Conservation (phyloP, 1,140 invertebrate genomes). For the Scaptodrosophila lebanonensis region DNA sequence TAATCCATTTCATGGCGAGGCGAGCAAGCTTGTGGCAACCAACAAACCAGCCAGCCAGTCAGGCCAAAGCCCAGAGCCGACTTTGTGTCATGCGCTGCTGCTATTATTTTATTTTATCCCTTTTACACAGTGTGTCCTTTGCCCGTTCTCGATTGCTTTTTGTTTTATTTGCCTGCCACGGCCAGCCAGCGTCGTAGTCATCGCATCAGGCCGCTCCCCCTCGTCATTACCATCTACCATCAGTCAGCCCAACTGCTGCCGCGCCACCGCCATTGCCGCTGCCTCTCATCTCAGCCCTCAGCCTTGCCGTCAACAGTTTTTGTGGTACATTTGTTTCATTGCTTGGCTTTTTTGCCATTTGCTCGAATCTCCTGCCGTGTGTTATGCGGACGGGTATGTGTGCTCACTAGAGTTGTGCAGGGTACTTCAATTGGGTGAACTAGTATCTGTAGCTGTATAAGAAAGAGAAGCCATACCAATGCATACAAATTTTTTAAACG, state of each 20-base stretch:
- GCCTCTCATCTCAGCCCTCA: constrained; percentile 23
- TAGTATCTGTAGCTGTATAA: neutral
- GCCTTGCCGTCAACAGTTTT: constrained; percentile 68
- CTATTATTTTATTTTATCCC: constrained; percentile 70
- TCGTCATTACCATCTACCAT: neutral
- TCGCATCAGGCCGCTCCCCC: constrained; percentile 6
- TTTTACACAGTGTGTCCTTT: constrained; percentile 56
- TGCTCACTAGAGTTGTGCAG: too few relatives aligned
- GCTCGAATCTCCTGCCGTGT: constrained; percentile 26
- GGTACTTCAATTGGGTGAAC: constrained; percentile 4
- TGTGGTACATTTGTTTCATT: constrained; percentile 74
- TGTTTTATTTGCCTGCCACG: too few relatives aligned
- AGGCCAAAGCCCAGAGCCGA: too few relatives aligned
- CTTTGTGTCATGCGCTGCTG: too few relatives aligned
- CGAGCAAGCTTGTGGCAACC: constrained; percentile 5
- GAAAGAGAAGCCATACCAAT: too few relatives aligned
- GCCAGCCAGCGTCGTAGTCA: constrained; percentile 29
- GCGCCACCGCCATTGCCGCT: constrained; percentile 1
- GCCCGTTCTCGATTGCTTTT: constrained; percentile 32
- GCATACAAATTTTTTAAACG: too few relatives aligned
- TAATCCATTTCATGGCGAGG: constrained; percentile 60
- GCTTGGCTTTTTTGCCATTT: constrained; percentile 58
- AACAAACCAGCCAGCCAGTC: neutral
- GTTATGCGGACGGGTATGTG: too few relatives aligned
- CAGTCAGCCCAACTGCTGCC: constrained; percentile 17